phyloP scores from a whole-genome alignment of 2,113 vertebrate species.

The Odocoileus virginianus region DNA sequence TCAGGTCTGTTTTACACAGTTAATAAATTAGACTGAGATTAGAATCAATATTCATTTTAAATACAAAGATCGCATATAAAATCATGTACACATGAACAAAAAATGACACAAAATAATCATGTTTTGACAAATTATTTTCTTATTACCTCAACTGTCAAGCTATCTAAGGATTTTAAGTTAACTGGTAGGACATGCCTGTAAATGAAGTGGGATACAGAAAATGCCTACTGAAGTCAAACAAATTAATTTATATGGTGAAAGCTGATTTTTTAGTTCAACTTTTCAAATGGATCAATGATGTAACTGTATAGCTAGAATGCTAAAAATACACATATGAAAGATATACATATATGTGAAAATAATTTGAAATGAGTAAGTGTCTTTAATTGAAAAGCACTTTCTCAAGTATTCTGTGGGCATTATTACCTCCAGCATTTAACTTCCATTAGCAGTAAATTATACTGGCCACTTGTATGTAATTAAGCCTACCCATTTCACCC shows the following conservation, averaged over 20 bases:
- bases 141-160: background rate
- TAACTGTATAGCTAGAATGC: background rate
- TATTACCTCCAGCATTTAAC: background rate
- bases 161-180: background rate
- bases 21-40: background rate
- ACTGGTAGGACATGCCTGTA: background rate
- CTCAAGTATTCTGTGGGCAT: background rate
- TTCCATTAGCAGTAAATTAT: background rate
- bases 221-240: background rate
- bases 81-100: background rate
- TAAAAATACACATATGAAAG: background rate
- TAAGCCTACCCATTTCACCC: background rate
- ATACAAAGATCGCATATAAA: background rate
- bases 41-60: slow-evolving; percentile 8
- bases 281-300: background rate
- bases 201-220: background rate
- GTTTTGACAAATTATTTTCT: background rate
- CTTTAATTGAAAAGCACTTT: background rate
- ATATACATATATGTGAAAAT: background rate
- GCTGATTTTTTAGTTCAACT: background rate
- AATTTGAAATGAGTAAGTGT: background rate
- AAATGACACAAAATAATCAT: background rate
- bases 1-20: background rate
- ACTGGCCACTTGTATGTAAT: background rate
- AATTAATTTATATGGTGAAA: background rate